Conservation (phyloP, 1,140 invertebrate genomes). For the Sycobia sp. region DNA sequence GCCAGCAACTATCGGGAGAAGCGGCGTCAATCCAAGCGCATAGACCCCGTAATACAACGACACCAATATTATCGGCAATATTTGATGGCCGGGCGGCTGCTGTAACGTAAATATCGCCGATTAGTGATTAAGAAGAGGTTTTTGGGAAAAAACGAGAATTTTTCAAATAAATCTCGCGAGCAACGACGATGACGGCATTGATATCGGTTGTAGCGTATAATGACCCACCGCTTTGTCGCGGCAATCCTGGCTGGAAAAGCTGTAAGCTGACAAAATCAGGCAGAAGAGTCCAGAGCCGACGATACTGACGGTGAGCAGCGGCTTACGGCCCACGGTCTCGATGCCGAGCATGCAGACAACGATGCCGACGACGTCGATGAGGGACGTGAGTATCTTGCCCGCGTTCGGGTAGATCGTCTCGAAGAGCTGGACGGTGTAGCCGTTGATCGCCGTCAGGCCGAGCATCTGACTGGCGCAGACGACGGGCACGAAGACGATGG, state of each 20-base stretch:
- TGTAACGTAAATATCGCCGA: conserved; percentile 1
- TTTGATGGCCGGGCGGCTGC: not conserved
- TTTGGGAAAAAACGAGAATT: no score
- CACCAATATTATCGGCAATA: conserved; percentile 24
- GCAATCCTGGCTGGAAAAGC: not conserved
- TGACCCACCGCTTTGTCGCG: not conserved
- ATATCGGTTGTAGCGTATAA: no score
- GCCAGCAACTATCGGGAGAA: conserved; percentile 35
- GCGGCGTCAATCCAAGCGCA: conserved; percentile 35
- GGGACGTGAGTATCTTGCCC: not conserved
- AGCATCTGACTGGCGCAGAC: conserved; percentile 38
- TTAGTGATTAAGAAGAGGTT: no score
- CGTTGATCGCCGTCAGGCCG: conserved; percentile 32
- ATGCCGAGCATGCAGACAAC: conserved; percentile 31
- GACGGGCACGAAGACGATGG: conserved; percentile 6
- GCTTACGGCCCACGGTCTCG: conserved; percentile 31
- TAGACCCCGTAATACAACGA: conserved; percentile 36
- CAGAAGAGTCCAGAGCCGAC: conserved; percentile 34
- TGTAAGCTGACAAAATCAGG: conserved; percentile 28
- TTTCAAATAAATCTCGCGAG: no score
- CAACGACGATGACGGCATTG: no score
- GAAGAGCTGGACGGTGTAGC: conserved; percentile 22
- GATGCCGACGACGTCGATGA: conserved; percentile 22
- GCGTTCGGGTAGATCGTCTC: not conserved
- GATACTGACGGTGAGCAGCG: conserved; percentile 25